Percentiles rank a stretch among this genome's conserved stretches.
Evolutionary conservation across 2,797 vertebrate genomes (phyloP).

Genomic region (Toxotes lorentzi): DNA sequence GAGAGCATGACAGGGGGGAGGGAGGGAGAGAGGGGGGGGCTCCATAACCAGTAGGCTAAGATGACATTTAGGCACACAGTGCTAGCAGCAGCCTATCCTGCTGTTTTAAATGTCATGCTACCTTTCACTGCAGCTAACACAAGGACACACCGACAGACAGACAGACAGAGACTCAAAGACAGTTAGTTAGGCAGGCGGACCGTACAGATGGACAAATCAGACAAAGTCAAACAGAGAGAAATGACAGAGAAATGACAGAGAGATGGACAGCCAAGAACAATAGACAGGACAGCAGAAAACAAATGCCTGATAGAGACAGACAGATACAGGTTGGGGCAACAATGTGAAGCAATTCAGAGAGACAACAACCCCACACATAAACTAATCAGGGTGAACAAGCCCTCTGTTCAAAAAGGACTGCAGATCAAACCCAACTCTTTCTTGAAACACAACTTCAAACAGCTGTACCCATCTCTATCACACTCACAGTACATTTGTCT

Average conservation of each 20-base stretch:
- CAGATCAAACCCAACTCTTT: background rate
- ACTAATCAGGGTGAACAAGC: constrained; percentile 1
- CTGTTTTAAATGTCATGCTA: constrained; percentile 74
- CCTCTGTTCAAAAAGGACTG: background rate
- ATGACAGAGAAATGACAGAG: constrained; percentile 1
- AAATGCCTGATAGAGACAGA: constrained; percentile 12
- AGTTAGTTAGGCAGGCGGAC: constrained; percentile 35
- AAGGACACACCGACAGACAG: constrained; percentile 33
- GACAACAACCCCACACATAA: constrained; percentile 30
- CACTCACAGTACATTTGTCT: background rate
- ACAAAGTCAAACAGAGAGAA: constrained; percentile 38
- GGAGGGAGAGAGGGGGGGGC: background rate
- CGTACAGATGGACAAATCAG: constrained; percentile 19
- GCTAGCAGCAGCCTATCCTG: constrained; percentile 59
- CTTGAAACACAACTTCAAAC: background rate
- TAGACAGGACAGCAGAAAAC: constrained; percentile 25
- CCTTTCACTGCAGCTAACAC: constrained; percentile 60
- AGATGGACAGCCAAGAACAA: constrained; percentile 42
- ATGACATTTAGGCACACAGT: constrained; percentile 76
- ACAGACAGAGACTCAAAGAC: constrained; percentile 9
- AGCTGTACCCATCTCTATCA: background rate
- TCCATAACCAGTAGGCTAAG: constrained; percentile 53
- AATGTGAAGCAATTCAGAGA: constrained; percentile 15
- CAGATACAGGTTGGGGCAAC: constrained; percentile 39
- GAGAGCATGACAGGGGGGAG: background rate